Evolutionary conservation across 1,140 invertebrate species (phyloP).

Genomic region (Caenorhabditis briggsae): DNA sequence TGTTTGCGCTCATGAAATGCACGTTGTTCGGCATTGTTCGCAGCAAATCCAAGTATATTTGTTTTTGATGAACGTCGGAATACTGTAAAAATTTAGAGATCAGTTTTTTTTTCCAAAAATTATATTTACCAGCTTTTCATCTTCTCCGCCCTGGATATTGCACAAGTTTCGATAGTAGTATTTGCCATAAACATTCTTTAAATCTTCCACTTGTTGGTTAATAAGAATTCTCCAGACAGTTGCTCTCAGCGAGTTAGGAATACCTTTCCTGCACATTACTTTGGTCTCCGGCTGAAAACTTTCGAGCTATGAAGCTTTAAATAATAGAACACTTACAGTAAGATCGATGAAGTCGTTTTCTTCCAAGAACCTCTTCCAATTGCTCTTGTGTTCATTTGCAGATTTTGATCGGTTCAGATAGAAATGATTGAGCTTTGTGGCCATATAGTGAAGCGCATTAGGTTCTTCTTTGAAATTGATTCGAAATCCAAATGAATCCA

Average conservation of each 20-base stretch:
- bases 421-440: conserved; percentile 80
- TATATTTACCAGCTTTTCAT: conserved; percentile 17
- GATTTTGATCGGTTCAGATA: conserved; percentile 77
- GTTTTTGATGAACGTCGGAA: conserved; percentile 79
- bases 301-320: neutral
- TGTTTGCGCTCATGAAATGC: conserved; percentile 79
- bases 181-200: conserved; percentile 79
- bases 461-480: conserved; percentile 78
- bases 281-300: conserved; percentile 79
- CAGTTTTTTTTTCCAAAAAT: neutral
- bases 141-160: conserved; percentile 74
- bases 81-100: conserved; percentile 73
- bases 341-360: conserved; percentile 53
- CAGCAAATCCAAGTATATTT: conserved; percentile 80
- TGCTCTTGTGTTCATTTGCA: conserved; percentile 36
- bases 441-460: conserved; percentile 80
- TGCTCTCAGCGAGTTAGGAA: conserved; percentile 79
- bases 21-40: conserved; percentile 81
- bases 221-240: conserved; percentile 80
- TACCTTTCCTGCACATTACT: conserved; percentile 79
- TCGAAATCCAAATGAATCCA: conserved; percentile 81
- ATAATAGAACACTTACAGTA: conserved; percentile 23
- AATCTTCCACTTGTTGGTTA: conserved; percentile 78
- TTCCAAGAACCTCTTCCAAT: conserved; percentile 56
- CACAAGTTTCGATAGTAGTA: conserved; percentile 80